phyloP scores from a whole-genome alignment of 2,888 invertebrate species.

The Nemotelus nigrinus region DNA sequence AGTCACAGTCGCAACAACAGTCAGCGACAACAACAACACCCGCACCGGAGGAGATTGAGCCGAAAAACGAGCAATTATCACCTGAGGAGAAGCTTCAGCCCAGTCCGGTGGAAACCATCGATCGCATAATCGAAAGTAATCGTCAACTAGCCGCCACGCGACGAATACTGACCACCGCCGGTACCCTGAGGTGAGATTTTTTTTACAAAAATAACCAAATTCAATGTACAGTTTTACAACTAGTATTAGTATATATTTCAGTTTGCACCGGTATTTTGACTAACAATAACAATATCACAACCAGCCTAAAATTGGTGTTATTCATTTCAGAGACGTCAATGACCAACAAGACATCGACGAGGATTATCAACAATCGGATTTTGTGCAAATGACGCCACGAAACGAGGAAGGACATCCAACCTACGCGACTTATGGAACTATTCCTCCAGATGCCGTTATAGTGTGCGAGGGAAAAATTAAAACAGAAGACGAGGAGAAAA shows the following conservation, averaged over 20 bases:
- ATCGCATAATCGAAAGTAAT: not conserved
- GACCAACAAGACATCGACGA: constrained; percentile 58
- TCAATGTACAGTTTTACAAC: no score
- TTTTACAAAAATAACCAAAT: no score
- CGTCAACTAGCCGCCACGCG: constrained; percentile 53
- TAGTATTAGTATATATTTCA: no score
- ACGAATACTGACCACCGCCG: constrained; percentile 64
- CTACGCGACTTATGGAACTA: constrained; percentile 42
- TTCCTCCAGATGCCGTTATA: constrained; percentile 55
- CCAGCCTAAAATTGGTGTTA: not conserved
- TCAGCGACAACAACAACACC: constrained; percentile 49
- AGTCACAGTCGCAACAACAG: constrained; percentile 48
- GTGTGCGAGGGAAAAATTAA: constrained; percentile 61
- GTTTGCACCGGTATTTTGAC: no score
- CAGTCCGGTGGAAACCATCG: constrained; percentile 30
- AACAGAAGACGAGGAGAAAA: constrained; percentile 61
- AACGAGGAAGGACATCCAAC: constrained; percentile 53
- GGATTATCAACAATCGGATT: constrained; percentile 51
- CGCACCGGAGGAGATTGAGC: constrained; percentile 52
- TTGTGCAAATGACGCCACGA: constrained; percentile 52
- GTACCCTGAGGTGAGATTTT: constrained; percentile 58
- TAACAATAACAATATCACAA: no score
- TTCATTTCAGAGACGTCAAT: constrained; percentile 57
- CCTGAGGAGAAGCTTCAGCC: constrained; percentile 34
- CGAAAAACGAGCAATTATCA: constrained; percentile 41